phyloP scores from a whole-genome alignment of 2,113 vertebrate genomes.

The Leptobrachium leishanense region DNA sequence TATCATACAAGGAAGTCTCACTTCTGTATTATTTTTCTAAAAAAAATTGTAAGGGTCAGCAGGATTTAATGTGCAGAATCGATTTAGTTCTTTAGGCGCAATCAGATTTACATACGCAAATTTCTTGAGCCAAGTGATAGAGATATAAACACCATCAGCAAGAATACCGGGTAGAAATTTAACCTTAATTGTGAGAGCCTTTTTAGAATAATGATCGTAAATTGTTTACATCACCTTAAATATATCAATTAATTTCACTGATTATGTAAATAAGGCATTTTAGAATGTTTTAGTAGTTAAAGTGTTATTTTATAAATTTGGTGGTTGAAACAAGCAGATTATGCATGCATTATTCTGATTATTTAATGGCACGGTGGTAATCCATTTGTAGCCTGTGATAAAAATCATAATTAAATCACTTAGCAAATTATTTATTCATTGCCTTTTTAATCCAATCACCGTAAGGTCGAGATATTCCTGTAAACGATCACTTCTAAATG shows the following conservation, averaged over 20 bases:
- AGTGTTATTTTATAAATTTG: background rate
- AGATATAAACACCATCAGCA: too few relatives aligned
- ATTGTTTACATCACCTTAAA: background rate
- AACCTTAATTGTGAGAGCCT: too few relatives aligned
- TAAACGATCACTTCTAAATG: background rate
- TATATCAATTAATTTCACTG: background rate
- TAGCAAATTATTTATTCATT: conserved; percentile 20
- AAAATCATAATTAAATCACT: conserved; percentile 33
- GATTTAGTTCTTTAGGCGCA: too few relatives aligned
- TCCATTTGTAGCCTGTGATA: conserved; percentile 16
- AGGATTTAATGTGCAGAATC: too few relatives aligned
- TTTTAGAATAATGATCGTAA: background rate
- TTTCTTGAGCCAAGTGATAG: too few relatives aligned
- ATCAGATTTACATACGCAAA: too few relatives aligned
- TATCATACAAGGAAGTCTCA: too few relatives aligned
- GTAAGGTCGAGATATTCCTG: conserved; percentile 4
- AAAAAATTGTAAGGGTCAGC: too few relatives aligned
- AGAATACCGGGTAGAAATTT: too few relatives aligned
- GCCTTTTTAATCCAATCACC: background rate
- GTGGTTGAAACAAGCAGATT: background rate
- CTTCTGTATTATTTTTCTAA: too few relatives aligned
- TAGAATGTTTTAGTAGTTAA: background rate
- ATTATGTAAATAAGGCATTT: background rate
- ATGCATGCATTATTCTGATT: conserved; percentile 18
- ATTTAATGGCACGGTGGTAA: conserved; percentile 1